Percentiles rank a stretch among this genome's conserved stretches.
Evolutionary conservation across 2,797 vertebrate genomes (phyloP).

Genomic region (Girardinus metallicus): DNA sequence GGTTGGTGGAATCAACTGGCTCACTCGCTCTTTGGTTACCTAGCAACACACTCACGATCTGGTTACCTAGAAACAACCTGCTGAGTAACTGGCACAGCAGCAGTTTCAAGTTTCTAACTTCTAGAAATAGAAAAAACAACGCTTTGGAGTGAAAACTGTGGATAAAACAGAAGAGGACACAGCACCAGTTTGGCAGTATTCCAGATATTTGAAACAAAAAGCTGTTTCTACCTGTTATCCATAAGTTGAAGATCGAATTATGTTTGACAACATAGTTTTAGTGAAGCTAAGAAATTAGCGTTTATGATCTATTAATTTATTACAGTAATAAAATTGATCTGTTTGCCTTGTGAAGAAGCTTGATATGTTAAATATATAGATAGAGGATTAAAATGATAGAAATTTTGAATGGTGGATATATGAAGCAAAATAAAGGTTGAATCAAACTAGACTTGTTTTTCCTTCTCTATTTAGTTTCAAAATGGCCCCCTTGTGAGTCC

Average conservation of each 20-base stretch:
- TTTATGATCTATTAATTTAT: background rate
- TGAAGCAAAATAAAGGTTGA: accelerated
- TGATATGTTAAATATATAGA: no score
- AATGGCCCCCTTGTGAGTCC: constrained; percentile 14
- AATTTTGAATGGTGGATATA: background rate
- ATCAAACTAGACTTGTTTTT: background rate
- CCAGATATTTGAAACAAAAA: background rate
- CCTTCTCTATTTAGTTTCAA: background rate
- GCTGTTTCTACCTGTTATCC: background rate
- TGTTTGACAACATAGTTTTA: background rate
- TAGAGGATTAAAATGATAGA: background rate
- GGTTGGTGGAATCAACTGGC: background rate
- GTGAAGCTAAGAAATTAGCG: background rate
- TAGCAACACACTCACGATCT: no score
- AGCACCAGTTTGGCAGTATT: no score
- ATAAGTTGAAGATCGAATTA: background rate
- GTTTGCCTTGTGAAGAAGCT: background rate
- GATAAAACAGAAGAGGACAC: no score
- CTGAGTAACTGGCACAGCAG: no score
- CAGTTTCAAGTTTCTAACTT: no score
- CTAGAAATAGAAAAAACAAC: no score
- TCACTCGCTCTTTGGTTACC: no score
- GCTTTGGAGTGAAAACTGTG: no score
- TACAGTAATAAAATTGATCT: background rate
- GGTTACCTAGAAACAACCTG: no score